Percentiles rank a stretch among this genome's conserved stretches.
Evolutionary conservation across 92 coral and sea anemone species (phyloP).

Genomic region (Parazoanthus swiftii): DNA sequence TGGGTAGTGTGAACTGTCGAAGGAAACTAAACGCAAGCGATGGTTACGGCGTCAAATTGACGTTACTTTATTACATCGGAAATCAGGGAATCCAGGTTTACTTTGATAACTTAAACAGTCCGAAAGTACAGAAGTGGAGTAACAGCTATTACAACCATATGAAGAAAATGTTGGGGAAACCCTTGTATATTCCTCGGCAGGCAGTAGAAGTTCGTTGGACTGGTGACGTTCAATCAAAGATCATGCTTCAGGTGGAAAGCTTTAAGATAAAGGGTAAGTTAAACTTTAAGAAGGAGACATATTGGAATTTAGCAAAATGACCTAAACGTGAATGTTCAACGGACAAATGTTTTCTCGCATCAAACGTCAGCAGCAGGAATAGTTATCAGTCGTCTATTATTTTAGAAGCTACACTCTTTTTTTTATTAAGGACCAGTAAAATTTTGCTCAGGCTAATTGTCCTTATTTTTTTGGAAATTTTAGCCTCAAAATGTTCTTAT

Average conservation of each 20-base stretch:
- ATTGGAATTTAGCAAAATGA: too few species aligned
- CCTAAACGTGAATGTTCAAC: too few species aligned
- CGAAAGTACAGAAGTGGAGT: background rate
- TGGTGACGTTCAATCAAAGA: constrained; percentile 50
- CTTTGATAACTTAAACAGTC: background rate
- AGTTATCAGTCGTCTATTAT: too few species aligned
- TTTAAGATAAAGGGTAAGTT: constrained; percentile 36
- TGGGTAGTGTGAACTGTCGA: constrained; percentile 30
- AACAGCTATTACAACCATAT: background rate
- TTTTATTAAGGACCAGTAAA: too few species aligned
- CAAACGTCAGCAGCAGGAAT: too few species aligned
- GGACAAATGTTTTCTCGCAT: too few species aligned
- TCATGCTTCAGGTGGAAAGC: constrained; percentile 50
- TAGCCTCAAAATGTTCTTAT: too few species aligned
- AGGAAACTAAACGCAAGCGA: constrained; percentile 36
- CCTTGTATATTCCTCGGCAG: constrained; percentile 45
- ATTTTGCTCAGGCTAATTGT: too few species aligned
- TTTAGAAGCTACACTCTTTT: too few species aligned
- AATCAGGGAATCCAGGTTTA: constrained; percentile 34
- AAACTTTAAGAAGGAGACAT: too few species aligned
- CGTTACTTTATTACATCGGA: constrained; percentile 42
- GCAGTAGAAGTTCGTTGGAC: constrained; percentile 33
- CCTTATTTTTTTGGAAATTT: too few species aligned
- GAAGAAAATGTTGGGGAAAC: constrained; percentile 38
- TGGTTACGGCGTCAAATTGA: constrained; percentile 53